A percentile compares a stretch with the other conserved stretches of the same genome.
phyloP scores from a whole-genome alignment of 2,888 invertebrate genomes.

The Dynastes maya region DNA sequence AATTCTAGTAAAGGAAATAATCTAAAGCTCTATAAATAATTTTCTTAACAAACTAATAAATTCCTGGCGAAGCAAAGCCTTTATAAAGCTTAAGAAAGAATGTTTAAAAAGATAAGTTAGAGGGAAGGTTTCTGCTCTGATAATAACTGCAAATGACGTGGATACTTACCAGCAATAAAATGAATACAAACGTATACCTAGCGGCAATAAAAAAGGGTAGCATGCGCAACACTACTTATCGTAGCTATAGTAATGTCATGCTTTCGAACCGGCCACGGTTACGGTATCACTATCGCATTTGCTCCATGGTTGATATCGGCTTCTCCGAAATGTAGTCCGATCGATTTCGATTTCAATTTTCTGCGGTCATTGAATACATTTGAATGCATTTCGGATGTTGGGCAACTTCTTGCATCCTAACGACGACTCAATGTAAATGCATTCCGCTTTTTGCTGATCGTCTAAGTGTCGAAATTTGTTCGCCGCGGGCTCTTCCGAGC shows the following conservation, averaged over 20 bases:
- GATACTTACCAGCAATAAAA: no score
- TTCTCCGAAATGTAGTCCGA: slow-evolving; percentile 21
- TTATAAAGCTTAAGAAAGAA: no score
- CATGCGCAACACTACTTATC: neutral
- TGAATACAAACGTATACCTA: no score
- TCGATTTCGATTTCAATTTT: slow-evolving; percentile 42
- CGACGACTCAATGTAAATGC: slow-evolving; percentile 44
- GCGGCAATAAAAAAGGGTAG: neutral
- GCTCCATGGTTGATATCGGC: slow-evolving; percentile 11
- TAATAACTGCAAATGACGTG: no score
- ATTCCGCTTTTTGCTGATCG: slow-evolving; percentile 17
- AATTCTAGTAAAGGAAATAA: no score
- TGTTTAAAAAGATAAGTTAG: no score
- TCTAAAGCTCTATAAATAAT: no score
- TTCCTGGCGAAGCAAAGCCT: no score
- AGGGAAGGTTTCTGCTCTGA: no score
- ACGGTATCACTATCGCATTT: slow-evolving; percentile 2
- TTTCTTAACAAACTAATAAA: no score
- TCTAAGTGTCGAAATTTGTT: slow-evolving; percentile 33
- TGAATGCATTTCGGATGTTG: slow-evolving; percentile 39
- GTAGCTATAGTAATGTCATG: neutral
- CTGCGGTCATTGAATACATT: slow-evolving; percentile 42
- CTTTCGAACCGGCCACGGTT: neutral
- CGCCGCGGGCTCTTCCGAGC: neutral
- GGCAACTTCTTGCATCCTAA: slow-evolving; percentile 34